Evolutionary conservation across 2,113 vertebrate species (phyloP), one percentile per base, ranked within the genome.

Genomic region (Xyliphius kryptos): DNA sequence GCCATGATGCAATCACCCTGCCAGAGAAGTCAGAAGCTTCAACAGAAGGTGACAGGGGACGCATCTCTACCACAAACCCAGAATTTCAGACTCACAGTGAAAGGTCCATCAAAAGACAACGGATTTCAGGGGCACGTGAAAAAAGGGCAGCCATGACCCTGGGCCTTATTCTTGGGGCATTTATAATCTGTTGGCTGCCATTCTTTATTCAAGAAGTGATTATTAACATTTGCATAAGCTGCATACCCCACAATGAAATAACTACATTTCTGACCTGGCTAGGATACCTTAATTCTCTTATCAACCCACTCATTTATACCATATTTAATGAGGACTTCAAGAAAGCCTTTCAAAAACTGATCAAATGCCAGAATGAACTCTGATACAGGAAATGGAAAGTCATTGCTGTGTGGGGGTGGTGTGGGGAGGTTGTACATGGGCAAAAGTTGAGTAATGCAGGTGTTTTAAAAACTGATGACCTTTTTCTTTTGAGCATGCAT

Each of bases 271-370:
- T 99, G 68, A 86, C 94, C 3, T 99, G 96, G 96, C 78, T 99
- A 78, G 96, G 96, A 14, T 99, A 99, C 76, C 84, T 99, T 65
- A 99, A 99, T 84, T 99, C 96, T 3, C 91, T 99, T 50, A 94
- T 99, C 79, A 99, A 99, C 75, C 96, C 96, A 13, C 85, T 99
- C 63, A 97, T 99, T 79, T 99, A 99, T 77, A 99, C 95, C 57
- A 91, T 97, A 73, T 99, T 99, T 79, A 99, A 98, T 74, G 94
- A 99, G 81, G 96, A 99, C 81, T 99, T 99, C 76, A 99, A 98
- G 78, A 99, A 94, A 80, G 95, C 96, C 57, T 99, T 99, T 80
- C 92, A 97, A 81, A 97, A 89, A 86, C 88, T 99, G 61, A 77
- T 97, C 7, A 32, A 32, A 32, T 32, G 26, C 7, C 26, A 32